These are phyloP conservation scores for Drosophila maculinotata DNA, from an alignment of 2,888 invertebrate species.

Conservation along the genomic window DNA sequence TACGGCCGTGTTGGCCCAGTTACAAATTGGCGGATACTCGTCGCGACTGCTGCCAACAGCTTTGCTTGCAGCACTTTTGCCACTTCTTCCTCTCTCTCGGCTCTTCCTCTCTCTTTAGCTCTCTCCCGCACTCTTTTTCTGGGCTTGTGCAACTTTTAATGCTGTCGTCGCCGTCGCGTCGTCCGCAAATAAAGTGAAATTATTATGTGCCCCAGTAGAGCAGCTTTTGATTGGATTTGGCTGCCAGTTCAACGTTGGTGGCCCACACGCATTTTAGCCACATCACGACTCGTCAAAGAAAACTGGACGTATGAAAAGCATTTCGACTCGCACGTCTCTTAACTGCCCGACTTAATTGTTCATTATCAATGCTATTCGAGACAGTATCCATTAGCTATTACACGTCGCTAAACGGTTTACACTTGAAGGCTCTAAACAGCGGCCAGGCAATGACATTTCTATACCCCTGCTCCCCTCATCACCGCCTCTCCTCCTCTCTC, in stretches of 20 bases:
- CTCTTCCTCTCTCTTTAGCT: constrained; percentile 5
- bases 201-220: constrained; percentile 67
- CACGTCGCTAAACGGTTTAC: constrained; percentile 33
- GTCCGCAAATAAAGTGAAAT: constrained; percentile 76
- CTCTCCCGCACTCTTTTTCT: constrained; percentile 6
- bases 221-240: constrained; percentile 57
- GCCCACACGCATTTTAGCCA: no score
- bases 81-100: constrained; percentile 56
- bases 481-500: not conserved
- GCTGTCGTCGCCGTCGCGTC: constrained; percentile 19
- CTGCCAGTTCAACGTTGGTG: constrained; percentile 59
- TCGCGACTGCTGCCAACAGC: constrained; percentile 17
- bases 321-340: constrained; percentile 40
- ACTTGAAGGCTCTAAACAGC: constrained; percentile 17
- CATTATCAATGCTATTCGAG: constrained; percentile 29
- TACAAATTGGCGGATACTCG: constrained; percentile 63
- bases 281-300: no score
- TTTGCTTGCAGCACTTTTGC: constrained; percentile 68
- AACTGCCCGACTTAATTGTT: constrained; percentile 39
- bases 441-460: constrained; percentile 29
- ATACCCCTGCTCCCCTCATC: no score
- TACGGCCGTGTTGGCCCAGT: constrained; percentile 68
- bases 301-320: constrained; percentile 53
- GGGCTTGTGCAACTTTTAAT: constrained; percentile 57
- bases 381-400: constrained; percentile 41